Evolutionary conservation across 2,888 invertebrate species (phyloP).

Genomic region (Zele albiditarsus): DNA sequence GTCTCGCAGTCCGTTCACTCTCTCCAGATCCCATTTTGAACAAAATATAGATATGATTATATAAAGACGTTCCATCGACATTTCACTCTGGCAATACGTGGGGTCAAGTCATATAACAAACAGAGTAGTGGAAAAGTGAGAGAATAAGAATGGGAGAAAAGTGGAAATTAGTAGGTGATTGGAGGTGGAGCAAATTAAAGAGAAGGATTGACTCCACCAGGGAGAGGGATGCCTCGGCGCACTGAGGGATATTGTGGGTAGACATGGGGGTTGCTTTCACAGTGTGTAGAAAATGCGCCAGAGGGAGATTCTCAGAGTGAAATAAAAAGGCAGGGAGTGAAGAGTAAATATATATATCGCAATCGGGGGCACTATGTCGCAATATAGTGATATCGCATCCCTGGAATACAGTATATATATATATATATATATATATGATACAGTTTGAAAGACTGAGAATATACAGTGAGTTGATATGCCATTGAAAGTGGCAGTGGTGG

Average conservation of each 20-base stretch:
- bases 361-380: constrained; percentile 70
- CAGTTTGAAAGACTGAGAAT: constrained; percentile 24
- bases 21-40: constrained; percentile 23
- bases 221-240: background rate
- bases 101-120: background rate
- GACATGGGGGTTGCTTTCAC: background rate
- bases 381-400: constrained; percentile 57
- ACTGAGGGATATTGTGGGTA: background rate
- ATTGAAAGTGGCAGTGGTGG: background rate
- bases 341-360: constrained; percentile 62
- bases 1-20: constrained; percentile 11
- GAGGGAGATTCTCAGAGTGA: background rate
- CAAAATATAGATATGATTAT: background rate
- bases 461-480: constrained; percentile 15
- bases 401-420: constrained; percentile 26
- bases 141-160: background rate
- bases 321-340: constrained; percentile 14
- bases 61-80: background rate
- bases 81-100: background rate
- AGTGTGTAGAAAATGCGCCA: background rate
- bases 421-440: background rate
- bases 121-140: background rate
- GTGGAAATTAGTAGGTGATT: background rate
- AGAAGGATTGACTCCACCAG: constrained; percentile 28
- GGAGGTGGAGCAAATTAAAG: background rate